Percentiles rank a stretch among this genome's conserved stretches.
These are phyloP conservation scores for Catocala nupta DNA, from an alignment of 2,888 invertebrate species.

Conservation along the genomic window DNA sequence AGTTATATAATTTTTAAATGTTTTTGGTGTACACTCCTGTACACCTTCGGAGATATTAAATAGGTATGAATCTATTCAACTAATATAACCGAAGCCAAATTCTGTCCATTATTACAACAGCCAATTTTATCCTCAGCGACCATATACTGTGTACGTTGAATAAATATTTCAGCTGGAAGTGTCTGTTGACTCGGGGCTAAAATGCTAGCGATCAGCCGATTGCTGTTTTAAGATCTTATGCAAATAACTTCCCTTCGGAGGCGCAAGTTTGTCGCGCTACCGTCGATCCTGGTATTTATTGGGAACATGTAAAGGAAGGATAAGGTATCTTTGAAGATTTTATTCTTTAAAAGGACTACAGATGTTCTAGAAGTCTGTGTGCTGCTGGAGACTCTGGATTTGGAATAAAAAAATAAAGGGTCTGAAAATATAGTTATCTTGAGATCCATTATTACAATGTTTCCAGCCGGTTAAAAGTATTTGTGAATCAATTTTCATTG, in stretches of 20 bases:
- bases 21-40: too few relatives aligned
- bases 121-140: slow-evolving; percentile 11
- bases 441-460: too few relatives aligned
- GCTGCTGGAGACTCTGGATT: too few relatives aligned
- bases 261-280: slow-evolving; percentile 69
- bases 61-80: too few relatives aligned
- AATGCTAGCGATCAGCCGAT: slow-evolving; percentile 75
- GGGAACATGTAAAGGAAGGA: slow-evolving; percentile 13
- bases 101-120: not conserved
- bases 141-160: slow-evolving; percentile 45
- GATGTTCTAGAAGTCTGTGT: too few relatives aligned
- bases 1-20: too few relatives aligned
- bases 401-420: too few relatives aligned
- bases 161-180: slow-evolving; percentile 66
- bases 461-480: too few relatives aligned
- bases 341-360: too few relatives aligned
- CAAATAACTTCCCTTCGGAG: slow-evolving; percentile 70
- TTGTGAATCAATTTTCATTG: too few relatives aligned
- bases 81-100: not conserved
- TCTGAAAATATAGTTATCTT: too few relatives aligned
- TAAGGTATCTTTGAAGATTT: slow-evolving; percentile 4
- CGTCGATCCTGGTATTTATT: slow-evolving; percentile 58
- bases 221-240: slow-evolving; percentile 82
- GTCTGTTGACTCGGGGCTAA: slow-evolving; percentile 72
- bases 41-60: too few relatives aligned